Conservation (phyloP, 2,113 vertebrate genomes). For the Laticauda laticaudata region DNA sequence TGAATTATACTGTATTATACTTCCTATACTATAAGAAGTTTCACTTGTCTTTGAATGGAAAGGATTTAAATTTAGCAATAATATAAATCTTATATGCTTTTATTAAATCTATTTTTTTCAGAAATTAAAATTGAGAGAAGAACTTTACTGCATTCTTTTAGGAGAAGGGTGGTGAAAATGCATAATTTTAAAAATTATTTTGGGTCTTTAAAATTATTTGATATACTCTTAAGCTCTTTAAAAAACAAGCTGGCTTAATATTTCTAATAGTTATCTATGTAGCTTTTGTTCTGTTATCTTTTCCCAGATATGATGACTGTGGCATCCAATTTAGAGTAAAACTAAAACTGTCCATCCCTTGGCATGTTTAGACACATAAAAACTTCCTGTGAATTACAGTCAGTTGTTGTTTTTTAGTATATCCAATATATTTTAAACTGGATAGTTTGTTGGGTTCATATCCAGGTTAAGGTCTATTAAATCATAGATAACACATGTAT, state of each 20-base stretch:
- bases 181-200: background rate
- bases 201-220: background rate
- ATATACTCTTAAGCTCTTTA: background rate
- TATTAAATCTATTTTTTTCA: background rate
- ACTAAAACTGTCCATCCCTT: background rate
- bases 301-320: background rate
- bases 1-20: background rate
- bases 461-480: background rate
- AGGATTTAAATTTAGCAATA: background rate
- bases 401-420: too few species aligned
- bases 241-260: background rate
- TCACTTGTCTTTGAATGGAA: background rate
- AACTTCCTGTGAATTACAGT: background rate
- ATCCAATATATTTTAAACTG: background rate
- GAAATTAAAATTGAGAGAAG: background rate
- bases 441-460: background rate
- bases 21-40: background rate
- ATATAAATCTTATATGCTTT: background rate
- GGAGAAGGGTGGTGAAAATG: background rate
- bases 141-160: background rate
- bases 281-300: background rate
- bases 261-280: background rate
- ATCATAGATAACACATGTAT: background rate
- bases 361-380: background rate
- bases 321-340: background rate